Base-by-base conservation (phyloP, 2,888 invertebrate species). In the Lutraria lutraria region DNA sequence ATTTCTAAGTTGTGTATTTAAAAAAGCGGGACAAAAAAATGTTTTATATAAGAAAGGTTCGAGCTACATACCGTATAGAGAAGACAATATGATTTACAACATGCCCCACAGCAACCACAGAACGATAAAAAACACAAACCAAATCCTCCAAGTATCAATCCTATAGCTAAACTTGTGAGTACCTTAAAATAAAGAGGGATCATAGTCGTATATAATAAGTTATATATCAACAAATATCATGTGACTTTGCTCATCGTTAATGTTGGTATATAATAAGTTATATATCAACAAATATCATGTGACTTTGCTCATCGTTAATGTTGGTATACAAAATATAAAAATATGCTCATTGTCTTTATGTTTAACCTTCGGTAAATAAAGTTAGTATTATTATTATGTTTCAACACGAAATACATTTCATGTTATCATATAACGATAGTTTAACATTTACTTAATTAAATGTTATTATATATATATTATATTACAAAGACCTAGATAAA, bases 71-170 rank as follows among this genome's bases (percentile, higher is more conserved):
- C 93, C 53, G 90, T 29, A 81, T 89, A 89, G 13, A 95, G 89
- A 80, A 94, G 87, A 53, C 86, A 88, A 19, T 91, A 91, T 31
- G 89, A 83, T 72, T 92, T 91, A 81, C 90, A 94, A 82, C 93
- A 94, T 4, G 94, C 95, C 13, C 94, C 95, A 83, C 92, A 92
- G 34, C 93, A 93, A 13, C 94, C 95, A 25, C 93, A 63, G 21
- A 94, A 89, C 2, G 94, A 89, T 0, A 94, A 63, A 6, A 89
- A 89, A 10, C 92, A 81, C 3, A 95, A 88, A 12, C 93, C 81
- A 15, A 93, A 79, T 54, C 95, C 95, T 0, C 93, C 86, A 19
- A 93, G 89, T 34, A 95, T 93, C 43, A 95, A 86, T 19, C 92
- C 93, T 8, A 93, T 88, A 16, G 93, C 89, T 16, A 94, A 81